Evolutionary conservation across 2,113 vertebrate species (phyloP), one percentile per base, ranked within the genome.

Genomic region (Ochotona curzoniae): DNA sequence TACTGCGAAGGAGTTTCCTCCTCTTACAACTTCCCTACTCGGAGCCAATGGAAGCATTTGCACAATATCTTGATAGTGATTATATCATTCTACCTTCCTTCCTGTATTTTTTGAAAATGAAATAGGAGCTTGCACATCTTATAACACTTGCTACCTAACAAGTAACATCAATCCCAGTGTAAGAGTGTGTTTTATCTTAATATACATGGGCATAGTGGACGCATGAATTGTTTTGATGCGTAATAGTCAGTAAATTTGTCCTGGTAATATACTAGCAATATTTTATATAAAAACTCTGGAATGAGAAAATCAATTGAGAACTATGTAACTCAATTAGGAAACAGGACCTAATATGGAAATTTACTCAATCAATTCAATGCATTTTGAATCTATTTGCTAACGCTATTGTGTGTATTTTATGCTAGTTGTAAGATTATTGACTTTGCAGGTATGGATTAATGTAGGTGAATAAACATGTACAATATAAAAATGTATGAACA

Each of bases 131-230:
- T 32, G 32, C 18, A 66, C 10, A 86, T 51, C 83, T 25, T 44
- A 13, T 44, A 67, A 54, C 8, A 82, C 82, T 89, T 88, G 51
- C 57, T 38, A 76, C 87, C 20, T 75, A 92, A 71, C 60, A 81
- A 95, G 73, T 92, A 91, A 71, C n/a, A 86, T 79, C 54, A 87
- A 64, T 71, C 84, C 74, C 66, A 66, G 78, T 86, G 60, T 26
- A 90, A 78, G 35, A 47, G 20, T 49, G 76, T 93, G 81, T 92
- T 0, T 11, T 75, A 20, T 94, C 28, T 74, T 60, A 4, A 87
- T 70, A 80, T 17, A 23, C 15, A 70, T 70, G 67, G 47, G 5
- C 69, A 14, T 74, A 88, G 84, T 14, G 86, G 80, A 90, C 66
- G 75, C 25, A 73, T 81, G 54, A 28, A 85, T 38, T 54, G 61